phyloP scores from a whole-genome alignment of 2,113 vertebrate species.

The Leucoraja erinaceus region DNA sequence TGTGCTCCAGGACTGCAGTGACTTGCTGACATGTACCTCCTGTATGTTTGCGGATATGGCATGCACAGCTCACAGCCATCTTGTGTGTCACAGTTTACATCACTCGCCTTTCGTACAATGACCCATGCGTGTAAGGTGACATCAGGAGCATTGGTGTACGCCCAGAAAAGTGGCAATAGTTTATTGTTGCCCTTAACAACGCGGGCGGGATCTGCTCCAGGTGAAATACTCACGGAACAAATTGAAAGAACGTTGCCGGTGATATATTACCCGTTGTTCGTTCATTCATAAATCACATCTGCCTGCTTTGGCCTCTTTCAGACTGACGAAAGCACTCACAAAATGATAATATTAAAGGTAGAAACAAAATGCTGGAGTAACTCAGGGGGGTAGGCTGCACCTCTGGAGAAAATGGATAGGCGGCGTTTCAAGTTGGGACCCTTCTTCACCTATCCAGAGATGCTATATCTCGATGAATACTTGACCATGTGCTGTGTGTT shows the following conservation, averaged over 20 bases:
- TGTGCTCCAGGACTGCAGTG: not conserved
- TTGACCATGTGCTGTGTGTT: not conserved
- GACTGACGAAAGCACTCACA: not conserved
- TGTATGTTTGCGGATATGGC: not conserved
- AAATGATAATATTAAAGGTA: not conserved
- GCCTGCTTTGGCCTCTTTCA: not conserved
- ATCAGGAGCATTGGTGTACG: not conserved
- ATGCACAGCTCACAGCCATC: not conserved
- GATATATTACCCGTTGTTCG: not conserved
- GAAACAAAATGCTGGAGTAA: too few species aligned
- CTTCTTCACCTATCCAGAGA: too few species aligned
- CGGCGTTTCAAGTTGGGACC: too few species aligned
- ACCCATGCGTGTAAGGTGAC: not conserved
- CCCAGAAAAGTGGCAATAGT: not conserved
- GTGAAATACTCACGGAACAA: not conserved
- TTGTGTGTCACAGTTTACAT: too few species aligned
- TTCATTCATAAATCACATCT: not conserved
- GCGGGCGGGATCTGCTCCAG: not conserved
- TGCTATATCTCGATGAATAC: too few species aligned
- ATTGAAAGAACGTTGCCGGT: not conserved
- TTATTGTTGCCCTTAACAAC: not conserved
- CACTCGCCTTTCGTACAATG: not conserved
- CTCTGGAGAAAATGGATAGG: too few species aligned
- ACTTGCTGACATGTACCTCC: not conserved
- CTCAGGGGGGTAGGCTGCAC: too few species aligned